Evolutionary conservation across 2,888 invertebrate genomes (phyloP).

Genomic region (Drosophila affinis): DNA sequence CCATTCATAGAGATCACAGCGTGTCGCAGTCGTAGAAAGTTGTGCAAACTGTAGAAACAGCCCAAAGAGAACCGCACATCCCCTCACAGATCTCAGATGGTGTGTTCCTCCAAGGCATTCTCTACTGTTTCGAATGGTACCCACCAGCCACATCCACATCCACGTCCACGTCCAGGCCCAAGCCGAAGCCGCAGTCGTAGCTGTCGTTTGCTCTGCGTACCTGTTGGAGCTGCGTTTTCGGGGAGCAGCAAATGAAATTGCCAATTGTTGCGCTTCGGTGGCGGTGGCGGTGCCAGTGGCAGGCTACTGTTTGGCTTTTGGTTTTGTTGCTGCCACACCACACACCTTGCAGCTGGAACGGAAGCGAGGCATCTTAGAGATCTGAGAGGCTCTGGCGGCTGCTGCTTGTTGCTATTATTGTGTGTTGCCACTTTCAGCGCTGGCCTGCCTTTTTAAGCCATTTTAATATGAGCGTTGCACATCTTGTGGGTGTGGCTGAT

Average conservation of each 20-base stretch:
- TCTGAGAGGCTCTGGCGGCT: constrained; percentile 11
- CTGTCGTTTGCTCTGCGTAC: constrained; percentile 54
- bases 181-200: not conserved
- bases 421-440: constrained; percentile 57
- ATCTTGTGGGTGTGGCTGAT: constrained; percentile 76
- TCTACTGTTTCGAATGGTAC: constrained; percentile 34
- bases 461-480: constrained; percentile 58
- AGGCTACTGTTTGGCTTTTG: constrained; percentile 61
- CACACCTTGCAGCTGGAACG: constrained; percentile 66
- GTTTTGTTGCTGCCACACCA: constrained; percentile 63
- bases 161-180: not conserved
- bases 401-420: constrained; percentile 39
- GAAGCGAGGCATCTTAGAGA: constrained; percentile 58
- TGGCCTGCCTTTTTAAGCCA: constrained; percentile 51
- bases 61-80: not conserved
- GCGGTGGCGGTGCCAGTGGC: constrained; percentile 47
- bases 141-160: constrained; percentile 15
- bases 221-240: constrained; percentile 63
- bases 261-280: constrained; percentile 70
- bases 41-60: constrained; percentile 19
- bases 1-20: constrained; percentile 67
- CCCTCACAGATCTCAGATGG: not conserved
- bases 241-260: constrained; percentile 75
- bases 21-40: constrained; percentile 75
- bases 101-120: not conserved